Conservation (phyloP, 2,113 vertebrate genomes). For the Myocastor coypus region DNA sequence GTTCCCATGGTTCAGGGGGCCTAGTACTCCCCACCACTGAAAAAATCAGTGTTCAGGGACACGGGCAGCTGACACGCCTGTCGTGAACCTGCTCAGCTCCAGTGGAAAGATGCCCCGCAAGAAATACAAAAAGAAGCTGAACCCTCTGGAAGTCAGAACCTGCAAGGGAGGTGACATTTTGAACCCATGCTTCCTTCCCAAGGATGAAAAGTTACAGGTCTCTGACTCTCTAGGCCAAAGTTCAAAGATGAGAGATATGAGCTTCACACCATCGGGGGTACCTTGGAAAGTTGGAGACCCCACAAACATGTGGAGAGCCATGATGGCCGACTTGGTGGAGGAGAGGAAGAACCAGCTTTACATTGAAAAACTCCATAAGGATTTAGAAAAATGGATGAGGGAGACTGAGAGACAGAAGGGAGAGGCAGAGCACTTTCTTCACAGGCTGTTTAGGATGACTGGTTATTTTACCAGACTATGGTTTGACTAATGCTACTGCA, state of each 20-base stretch:
- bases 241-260: not conserved
- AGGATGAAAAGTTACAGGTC: not conserved
- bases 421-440: constrained; percentile 33
- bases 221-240: too few species aligned
- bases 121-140: not conserved
- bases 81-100: not conserved
- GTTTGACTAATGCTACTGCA: not conserved
- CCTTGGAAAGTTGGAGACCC: not conserved
- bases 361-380: constrained; percentile 65
- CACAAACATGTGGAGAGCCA: not conserved
- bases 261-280: too few species aligned
- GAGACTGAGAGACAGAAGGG: constrained; percentile 65
- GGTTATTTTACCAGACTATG: constrained; percentile 62
- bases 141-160: not conserved
- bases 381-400: not conserved
- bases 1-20: constrained; percentile 57
- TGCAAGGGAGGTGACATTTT: not conserved
- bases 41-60: constrained; percentile 17
- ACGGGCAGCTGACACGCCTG: not conserved
- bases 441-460: constrained; percentile 45
- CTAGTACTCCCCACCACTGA: constrained; percentile 2
- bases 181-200: not conserved
- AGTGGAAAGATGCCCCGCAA: not conserved
- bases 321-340: constrained; percentile 61
- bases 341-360: constrained; percentile 59